Evolutionary conservation across 2,113 vertebrate species (phyloP), one percentile per base, ranked within the genome.

Genomic region (Scopus umbretta): DNA sequence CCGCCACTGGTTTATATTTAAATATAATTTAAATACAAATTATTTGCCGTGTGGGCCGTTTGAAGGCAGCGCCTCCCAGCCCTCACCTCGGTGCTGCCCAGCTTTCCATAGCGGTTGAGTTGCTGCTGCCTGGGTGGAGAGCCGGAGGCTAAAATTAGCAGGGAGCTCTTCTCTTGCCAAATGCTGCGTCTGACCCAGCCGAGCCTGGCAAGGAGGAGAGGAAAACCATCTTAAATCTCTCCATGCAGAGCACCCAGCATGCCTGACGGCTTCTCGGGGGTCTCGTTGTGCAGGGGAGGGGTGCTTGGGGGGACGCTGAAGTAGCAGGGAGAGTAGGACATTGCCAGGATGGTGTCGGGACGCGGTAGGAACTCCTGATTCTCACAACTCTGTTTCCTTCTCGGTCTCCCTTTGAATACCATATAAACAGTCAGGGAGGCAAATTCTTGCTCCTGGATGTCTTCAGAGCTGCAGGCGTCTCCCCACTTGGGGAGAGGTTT

Each of bases 111-210:
- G 88, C 4, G 7, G 91, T 90, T 80, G 91, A 94, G 72, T 91
- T 87, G 95, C 94, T 88, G 78, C 94, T 83, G 96, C 92, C 83
- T 96, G 98, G 97, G 95, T 97, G 98, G 97, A 98, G 97, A 97
- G 83, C 85, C 1, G 29, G 34, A 66, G 71, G 95, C 97, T 98
- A 98, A 98, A 98, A 98, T 98, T 98, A 98, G 98, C 96, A 86
- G 55, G 87, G 89, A 96, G 52, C 56, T 30, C 70, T 56, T 89
- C 92, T 89, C 79, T 76, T 97, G 98, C 97, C 97, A 97, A 87
- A 71, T 71, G 88, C 92, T 86, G 83, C 8, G 36, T 93, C 95
- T 91, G 96, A 86, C 90, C 94, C 29, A 82, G 83, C 91, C 9
- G 50, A 80, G 85, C 58, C 95, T 86, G 87, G 87, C 59, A 1